These are phyloP conservation scores for Apodemus sylvaticus DNA, from an alignment of 2,113 vertebrate genomes.

Conservation along the genomic window DNA sequence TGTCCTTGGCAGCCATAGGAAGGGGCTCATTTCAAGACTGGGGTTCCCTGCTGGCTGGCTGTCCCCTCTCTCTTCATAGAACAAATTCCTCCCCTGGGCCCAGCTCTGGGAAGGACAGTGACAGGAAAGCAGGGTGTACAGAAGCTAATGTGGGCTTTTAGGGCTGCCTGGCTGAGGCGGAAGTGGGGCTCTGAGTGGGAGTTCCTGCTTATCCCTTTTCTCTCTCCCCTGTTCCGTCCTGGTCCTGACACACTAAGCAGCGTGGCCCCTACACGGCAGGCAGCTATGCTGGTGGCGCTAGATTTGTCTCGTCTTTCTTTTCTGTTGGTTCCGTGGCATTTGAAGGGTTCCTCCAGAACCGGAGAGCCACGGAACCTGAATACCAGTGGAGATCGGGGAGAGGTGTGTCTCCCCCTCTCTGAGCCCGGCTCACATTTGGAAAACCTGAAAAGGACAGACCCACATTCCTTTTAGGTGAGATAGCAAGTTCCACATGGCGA, in stretches of 20 bases:
- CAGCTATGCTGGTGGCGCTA: neutral
- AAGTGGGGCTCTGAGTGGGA: neutral
- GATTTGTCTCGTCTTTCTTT: neutral
- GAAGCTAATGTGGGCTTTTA: neutral
- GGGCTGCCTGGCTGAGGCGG: neutral
- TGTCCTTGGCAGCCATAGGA: accelerated
- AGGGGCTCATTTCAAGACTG: neutral
- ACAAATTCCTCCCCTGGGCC: neutral
- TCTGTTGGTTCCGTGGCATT: neutral
- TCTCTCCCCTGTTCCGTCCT: too few relatives aligned
- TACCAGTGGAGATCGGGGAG: neutral
- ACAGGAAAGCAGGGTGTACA: neutral
- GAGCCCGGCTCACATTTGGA: neutral
- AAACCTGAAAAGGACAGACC: neutral
- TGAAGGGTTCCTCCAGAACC: neutral
- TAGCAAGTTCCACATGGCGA: slow-evolving; percentile 41
- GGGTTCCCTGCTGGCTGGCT: neutral
- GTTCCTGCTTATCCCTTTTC: neutral
- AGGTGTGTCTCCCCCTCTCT: neutral
- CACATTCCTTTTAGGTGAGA: slow-evolving; percentile 72
- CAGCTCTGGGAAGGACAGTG: neutral
- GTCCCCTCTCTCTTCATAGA: neutral
- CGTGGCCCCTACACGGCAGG: neutral
- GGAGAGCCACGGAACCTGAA: neutral
- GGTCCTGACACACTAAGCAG: neutral